Base-by-base conservation (phyloP, 2,888 invertebrate genomes). In the Monochamus alternatus region DNA sequence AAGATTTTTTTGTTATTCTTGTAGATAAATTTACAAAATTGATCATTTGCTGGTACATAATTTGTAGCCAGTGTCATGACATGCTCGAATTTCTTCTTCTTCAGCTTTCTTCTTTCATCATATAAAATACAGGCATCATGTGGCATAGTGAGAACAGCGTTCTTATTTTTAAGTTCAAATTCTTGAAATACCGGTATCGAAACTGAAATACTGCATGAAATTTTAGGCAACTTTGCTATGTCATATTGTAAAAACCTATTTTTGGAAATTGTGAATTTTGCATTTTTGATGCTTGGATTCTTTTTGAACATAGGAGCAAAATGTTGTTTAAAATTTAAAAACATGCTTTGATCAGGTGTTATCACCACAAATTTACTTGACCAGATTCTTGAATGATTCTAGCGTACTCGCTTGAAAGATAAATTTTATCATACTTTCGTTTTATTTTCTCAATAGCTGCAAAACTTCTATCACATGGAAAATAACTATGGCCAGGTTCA, bases 381-480 rank as follows among this genome's bases (percentile, higher is more conserved):
- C 8, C 4, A 3, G 64, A 12, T 9, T 2, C 2, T 3, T 14
- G 4, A 4, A 64, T 22, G 2, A 64, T 64, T 14, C 43, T 2
- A 3, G 43, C 43, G n/a, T 64, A 64, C 7, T 64, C 64, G 5
- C 43, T 5, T 5, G 64, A 44, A 43, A 64, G 43, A 14, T 14
- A 64, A n/a, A 64, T 44, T 44, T 10, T 31, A 9, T 62, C 62
- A 62, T 7, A 43, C 8, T 22, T 43, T 14, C 38, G 31, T 63
- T 64, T 64, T n/a, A 43, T 64, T 9, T 43, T 5, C 14, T 64
- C 64, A 1, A 64, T 64, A 7, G 14, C 22, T 5, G 44, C 64
- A 64, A 64, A 64, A 64, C 43, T 14, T 3, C 64, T 9, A 64
- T 64, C 64, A 9, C 64, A 64, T 2, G 64, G 64, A 9, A 64